Conservation (phyloP, 2,888 invertebrate species). For the Osmoderma eremita region DNA sequence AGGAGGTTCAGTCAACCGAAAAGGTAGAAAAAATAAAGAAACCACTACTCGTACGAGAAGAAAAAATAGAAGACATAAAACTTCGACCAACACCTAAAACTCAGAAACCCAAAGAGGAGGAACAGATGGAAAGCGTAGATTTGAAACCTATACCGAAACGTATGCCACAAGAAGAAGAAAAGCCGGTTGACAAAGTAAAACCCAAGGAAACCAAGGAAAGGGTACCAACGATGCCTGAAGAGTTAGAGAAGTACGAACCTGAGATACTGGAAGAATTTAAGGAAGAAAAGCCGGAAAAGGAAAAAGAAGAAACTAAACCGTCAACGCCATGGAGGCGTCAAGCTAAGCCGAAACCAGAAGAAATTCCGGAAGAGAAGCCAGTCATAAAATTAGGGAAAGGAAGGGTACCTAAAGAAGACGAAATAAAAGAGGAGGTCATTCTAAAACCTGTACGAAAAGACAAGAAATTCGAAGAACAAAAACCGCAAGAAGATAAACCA, state of each 20-base stretch:
- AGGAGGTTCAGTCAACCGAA: slow-evolving; percentile 34
- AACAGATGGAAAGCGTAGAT: slow-evolving; percentile 56
- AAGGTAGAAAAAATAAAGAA: slow-evolving; percentile 50
- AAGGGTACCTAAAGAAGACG: slow-evolving; percentile 57
- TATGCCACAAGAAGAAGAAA: slow-evolving; percentile 49
- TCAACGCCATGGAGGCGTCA: slow-evolving; percentile 59
- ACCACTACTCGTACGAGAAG: slow-evolving; percentile 39
- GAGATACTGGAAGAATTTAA: slow-evolving; percentile 60
- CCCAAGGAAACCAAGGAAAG: slow-evolving; percentile 27
- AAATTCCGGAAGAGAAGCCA: slow-evolving; percentile 55
- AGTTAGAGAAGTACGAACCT: slow-evolving; percentile 55
- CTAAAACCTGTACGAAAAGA: slow-evolving; percentile 59
- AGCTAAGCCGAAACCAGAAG: slow-evolving; percentile 58
- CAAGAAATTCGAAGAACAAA: slow-evolving; percentile 52
- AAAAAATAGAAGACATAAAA: slow-evolving; percentile 50
- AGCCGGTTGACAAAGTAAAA: slow-evolving; percentile 49
- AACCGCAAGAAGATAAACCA: slow-evolving; percentile 56
- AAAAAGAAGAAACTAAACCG: slow-evolving; percentile 54
- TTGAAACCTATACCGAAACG: slow-evolving; percentile 57
- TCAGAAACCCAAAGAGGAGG: slow-evolving; percentile 50
- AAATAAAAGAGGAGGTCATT: slow-evolving; percentile 56
- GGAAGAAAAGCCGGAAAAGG: slow-evolving; percentile 55
- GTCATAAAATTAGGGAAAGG: slow-evolving; percentile 60
- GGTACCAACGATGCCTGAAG: slow-evolving; percentile 49
- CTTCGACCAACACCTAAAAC: slow-evolving; percentile 46